A percentile compares a stretch with the other conserved stretches of the same genome.
phyloP scores from a whole-genome alignment of 1,140 invertebrate genomes.

The Drosophila repletoides region DNA sequence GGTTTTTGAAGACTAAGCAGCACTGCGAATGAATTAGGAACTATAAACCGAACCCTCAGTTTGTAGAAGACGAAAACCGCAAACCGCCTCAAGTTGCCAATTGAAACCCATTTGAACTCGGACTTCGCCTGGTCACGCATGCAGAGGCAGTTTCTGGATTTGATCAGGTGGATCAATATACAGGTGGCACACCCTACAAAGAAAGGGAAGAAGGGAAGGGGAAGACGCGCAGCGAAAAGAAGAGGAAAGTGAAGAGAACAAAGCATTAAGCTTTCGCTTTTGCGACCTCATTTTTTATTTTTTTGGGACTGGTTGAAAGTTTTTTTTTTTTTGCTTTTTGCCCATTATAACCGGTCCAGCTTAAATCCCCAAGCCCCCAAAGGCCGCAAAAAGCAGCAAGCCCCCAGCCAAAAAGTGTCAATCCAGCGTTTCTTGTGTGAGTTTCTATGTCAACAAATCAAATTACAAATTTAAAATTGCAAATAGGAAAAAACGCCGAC shows the following conservation, averaged over 20 bases:
- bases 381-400: neutral
- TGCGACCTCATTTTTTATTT: constrained; percentile 39
- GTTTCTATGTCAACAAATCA: constrained; percentile 18
- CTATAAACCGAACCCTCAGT: too few relatives aligned
- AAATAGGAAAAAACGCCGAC: constrained; percentile 1
- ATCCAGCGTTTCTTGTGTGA: constrained; percentile 23
- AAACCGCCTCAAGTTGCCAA: constrained; percentile 18
- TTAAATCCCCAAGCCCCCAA: neutral
- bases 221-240: neutral
- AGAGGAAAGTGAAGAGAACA: neutral
- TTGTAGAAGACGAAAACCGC: constrained; percentile 8
- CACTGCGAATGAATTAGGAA: neutral
- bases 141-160: neutral
- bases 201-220: neutral
- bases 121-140: constrained; percentile 37
- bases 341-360: constrained; percentile 55
- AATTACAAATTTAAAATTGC: constrained; percentile 32
- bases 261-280: constrained; percentile 40
- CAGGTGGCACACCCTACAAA: constrained; percentile 14
- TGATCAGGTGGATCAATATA: neutral
- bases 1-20: neutral
- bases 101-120: constrained; percentile 43
- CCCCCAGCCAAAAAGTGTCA: constrained; percentile 25
- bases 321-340: too few relatives aligned
- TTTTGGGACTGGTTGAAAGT: constrained; percentile 44